Evolutionary conservation across 2,888 invertebrate genomes (phyloP), one percentile per base, ranked within the genome.

Genomic region (Schizotus pectinicornis): DNA sequence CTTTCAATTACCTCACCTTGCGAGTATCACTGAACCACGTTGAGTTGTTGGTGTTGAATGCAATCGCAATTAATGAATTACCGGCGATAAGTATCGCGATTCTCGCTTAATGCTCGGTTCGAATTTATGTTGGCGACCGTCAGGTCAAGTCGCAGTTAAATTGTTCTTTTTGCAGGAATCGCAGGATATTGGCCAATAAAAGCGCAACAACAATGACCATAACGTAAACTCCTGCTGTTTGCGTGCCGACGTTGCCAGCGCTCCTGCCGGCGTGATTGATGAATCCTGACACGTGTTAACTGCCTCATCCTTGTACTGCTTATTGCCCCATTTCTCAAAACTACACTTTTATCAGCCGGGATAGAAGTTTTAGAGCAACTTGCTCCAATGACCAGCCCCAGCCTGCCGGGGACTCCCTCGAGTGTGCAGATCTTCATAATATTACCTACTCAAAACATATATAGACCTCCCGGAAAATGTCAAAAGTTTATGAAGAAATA

Each of bases 251-350:
- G 48, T 46, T 36, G 37, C 43, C 46, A 61, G 57, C 54, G 53
- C 59, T 55, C 57, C 56, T 62, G 54, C 61, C 52, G 62, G 56
- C 58, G 61, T 65, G 71, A 74, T 72, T 73, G 74, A 71, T 73
- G 63, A 48, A 59, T 59, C 53, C 64, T 69, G 72, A 71, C 73
- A 68, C 70, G 71, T 67, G 72, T 66, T 73, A 72, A 73, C 68
- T 71, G 70, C 71, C 67, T 66, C 66, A 64, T 70, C 68, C 69
- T 71, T 71, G 69, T 70, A 65, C 61, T 65, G 63, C 67, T 73
- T 72, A 74, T 74, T 72, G 70, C 65, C 57, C 68, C 61, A 73
- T 73, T 73, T 73, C 67, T 73, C 71, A 73, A 62, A 63, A 59
- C 7, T 36, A 36, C 52, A 30, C 52, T 45, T 36, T 45, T 52